Conservation (phyloP, 2,113 vertebrate genomes). For the Donacobius atricapilla region DNA sequence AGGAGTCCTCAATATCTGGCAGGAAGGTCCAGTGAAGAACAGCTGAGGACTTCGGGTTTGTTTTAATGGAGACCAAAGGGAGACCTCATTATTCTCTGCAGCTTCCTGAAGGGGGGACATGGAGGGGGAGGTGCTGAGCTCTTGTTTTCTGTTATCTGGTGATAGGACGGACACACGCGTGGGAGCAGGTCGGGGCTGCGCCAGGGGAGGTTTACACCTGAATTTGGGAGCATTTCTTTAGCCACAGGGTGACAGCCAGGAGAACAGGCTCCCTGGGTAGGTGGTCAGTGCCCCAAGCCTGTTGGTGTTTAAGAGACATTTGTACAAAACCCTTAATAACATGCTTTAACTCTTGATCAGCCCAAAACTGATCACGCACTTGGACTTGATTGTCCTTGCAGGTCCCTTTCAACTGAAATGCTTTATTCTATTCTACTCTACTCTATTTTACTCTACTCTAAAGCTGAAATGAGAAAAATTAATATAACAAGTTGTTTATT, state of each 20-base stretch:
- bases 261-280: neutral
- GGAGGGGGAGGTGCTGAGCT: neutral
- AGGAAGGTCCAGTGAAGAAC: rapidly evolving
- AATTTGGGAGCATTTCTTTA: neutral
- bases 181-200: neutral
- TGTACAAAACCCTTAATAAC: neutral
- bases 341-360: neutral
- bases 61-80: neutral
- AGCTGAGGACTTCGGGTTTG: neutral
- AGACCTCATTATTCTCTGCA: neutral
- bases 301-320: neutral
- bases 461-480: neutral
- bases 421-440: neutral
- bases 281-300: neutral
- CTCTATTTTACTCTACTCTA: neutral
- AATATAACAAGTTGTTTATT: neutral
- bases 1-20: neutral
- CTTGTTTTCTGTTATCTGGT: neutral
- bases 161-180: rapidly evolving
- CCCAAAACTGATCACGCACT: neutral
- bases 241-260: neutral
- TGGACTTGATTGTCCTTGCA: rapidly evolving
- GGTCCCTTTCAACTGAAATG: neutral
- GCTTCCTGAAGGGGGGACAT: neutral
- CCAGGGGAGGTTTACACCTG: neutral